Evolutionary conservation across 2,888 invertebrate genomes (phyloP), one percentile per base, ranked within the genome.

Genomic region (Sarcophaga caerulescens): DNA sequence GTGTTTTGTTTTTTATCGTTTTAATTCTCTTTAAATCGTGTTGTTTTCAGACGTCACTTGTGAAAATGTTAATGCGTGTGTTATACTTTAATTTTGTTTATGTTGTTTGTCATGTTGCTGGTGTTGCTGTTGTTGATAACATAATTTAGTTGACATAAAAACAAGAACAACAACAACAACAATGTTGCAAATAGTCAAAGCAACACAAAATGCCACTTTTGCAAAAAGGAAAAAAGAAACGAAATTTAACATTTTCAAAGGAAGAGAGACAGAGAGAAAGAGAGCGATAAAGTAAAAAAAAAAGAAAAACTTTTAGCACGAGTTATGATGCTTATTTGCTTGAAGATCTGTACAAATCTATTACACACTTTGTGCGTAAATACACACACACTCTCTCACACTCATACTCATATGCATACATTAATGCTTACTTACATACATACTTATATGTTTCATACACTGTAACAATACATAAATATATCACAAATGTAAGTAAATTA

Each of bases 121-220:
- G 57, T 19, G 12, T 76, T 66, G 14, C 3, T 44, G 35, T 35
- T 35, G 35, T 69, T 69, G 23, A 5, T 69, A 47, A 47, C 17
- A 17, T 69, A 23, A 47, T 69, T 69, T 21, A 68, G 73, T 73
- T 73, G 60, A 60, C 45, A 74, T 35, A 35, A 35, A 35, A 35
- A 35, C 10, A 35, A 35, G 10, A 35, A 35, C 35, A 35, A 10
- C 35, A 35, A 35, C 8, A 35, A 35, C 35, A 35, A 35, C 35
- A 35, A 35, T 35, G 35, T 35, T 10, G 35, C 35, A 35, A 35
- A 10, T 35, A 35, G 8, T 35, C 35, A 35, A 35, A 35, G 35
- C 10, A 35, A 35, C 35, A 35, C 35, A 35, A 35, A 35, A 35
- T 35, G 35, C 10, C 35, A 35, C 35, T 35, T 35, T 35, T 35